Evolutionary conservation across 2,113 vertebrate species (phyloP), one percentile per base, ranked within the genome.

Genomic region (Peromyscus californicus): DNA sequence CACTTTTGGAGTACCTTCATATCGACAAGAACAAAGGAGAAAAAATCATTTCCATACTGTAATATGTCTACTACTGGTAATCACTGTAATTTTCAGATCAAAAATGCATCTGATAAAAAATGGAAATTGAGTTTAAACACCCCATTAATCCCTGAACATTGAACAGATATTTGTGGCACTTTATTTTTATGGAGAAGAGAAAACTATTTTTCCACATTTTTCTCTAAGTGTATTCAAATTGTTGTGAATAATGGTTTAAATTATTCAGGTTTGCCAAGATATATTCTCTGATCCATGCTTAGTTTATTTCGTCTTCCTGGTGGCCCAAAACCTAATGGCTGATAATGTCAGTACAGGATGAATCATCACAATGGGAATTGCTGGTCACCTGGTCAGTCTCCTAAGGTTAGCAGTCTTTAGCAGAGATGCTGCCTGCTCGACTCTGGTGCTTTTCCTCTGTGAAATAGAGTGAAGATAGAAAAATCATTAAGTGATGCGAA

Each of bases 401-500:
- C 45, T 63, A 82, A 29, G 10, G 24, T 54, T 75, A 17, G 11
- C 26, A 24, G 69, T 24, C 39, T 54, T 85, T 59, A 29, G 13
- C 89, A 59, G 51, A 39, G 5, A 15, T 69, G 48, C 36, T 93
- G 61, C 17, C 11, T 91, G 5, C 48, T 15, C 33, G 33, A 65
- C 5, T 51, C 1, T 63, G 63, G 26, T 22, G 12, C 61, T 45
- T 78, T 87, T 31, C 63, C 65, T 29, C 29, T 54, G 17, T 89
- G 65, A 92, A 89, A 75, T 12, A 74, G 33, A 82, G 75, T 39
- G 29, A 89, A 75, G 36, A 76, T 9, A 15, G 1, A 16, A 89
- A 95, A 89, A 82, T 15, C 78, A 69, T 78, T 54, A 95, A 48
- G 59, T 31, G 51, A 19, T 89, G 33, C 76, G 89, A 80, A 89